phyloP scores from a whole-genome alignment of 2,113 vertebrate genomes.

The Takifugu bimaculatus region DNA sequence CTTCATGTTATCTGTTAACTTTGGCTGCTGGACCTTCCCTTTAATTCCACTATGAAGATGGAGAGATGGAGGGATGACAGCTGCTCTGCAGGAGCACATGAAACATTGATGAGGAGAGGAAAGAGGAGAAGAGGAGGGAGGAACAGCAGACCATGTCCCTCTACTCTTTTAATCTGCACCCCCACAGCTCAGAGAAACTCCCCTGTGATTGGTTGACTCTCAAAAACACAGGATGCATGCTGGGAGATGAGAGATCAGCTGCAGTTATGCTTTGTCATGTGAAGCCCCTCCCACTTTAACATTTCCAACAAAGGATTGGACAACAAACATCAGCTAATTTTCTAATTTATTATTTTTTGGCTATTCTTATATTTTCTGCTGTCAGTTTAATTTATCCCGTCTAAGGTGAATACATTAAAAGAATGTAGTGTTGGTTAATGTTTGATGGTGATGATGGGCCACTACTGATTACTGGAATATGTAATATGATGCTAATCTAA shows the following conservation, averaged over 20 bases:
- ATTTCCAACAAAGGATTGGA: background rate
- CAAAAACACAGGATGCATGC: too few species aligned
- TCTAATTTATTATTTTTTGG: background rate
- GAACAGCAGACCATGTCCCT: slow-evolving; percentile 14
- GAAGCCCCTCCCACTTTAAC: background rate
- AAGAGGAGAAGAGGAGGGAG: slow-evolving; percentile 14
- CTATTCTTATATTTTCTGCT: background rate
- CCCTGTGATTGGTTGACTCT: slow-evolving; percentile 36
- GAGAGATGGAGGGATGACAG: slow-evolving; percentile 17
- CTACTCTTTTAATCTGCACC: slow-evolving; percentile 7
- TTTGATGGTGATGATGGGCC: too few species aligned
- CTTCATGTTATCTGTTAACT: too few species aligned
- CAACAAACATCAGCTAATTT: background rate
- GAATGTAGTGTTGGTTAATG: too few species aligned
- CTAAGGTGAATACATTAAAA: too few species aligned
- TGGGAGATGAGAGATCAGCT: too few species aligned
- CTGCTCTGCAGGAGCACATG: slow-evolving; percentile 49
- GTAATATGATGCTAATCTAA: too few species aligned
- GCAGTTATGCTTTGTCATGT: too few species aligned
- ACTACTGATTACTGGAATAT: too few species aligned
- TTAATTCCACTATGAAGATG: slow-evolving; percentile 53
- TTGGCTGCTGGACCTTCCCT: background rate
- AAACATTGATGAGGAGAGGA: slow-evolving; percentile 67
- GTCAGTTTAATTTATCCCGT: background rate
- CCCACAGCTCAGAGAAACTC: background rate